A percentile compares a stretch with the other conserved stretches of the same genome.
phyloP scores from a whole-genome alignment of 2,797 vertebrate genomes.

The Pelochelys cantorii region DNA sequence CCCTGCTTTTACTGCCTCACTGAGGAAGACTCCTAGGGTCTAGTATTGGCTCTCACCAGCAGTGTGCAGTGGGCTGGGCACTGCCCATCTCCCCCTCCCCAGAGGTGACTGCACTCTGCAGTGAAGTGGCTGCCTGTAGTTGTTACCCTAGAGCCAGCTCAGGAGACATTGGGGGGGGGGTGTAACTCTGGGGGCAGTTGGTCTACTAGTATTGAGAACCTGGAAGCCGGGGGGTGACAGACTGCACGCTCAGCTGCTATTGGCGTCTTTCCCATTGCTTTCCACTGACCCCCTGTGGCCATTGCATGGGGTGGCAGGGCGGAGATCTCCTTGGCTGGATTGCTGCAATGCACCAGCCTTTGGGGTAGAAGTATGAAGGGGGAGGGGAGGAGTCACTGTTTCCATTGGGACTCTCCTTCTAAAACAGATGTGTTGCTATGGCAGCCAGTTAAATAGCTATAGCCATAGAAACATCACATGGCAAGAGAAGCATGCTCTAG shows the following conservation, averaged over 20 bases:
- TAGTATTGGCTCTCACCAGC: background rate
- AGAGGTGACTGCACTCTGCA: background rate
- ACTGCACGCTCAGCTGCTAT: background rate
- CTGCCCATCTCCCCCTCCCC: background rate
- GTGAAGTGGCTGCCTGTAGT: accelerated
- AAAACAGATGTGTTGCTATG: conserved; percentile 33
- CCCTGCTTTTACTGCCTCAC: background rate
- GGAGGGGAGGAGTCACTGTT: background rate
- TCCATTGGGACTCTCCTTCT: background rate
- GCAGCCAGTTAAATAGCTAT: background rate
- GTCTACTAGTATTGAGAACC: background rate
- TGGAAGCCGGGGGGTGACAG: background rate
- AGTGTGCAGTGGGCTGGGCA: background rate
- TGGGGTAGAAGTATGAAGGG: background rate
- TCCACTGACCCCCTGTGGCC: background rate
- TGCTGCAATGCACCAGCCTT: background rate
- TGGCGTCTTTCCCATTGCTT: background rate
- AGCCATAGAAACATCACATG: accelerated
- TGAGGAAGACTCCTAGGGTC: conserved; percentile 49
- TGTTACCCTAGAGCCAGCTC: background rate
- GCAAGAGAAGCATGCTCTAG: background rate
- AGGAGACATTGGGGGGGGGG: background rate
- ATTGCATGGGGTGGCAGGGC: background rate
- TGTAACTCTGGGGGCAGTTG: background rate
- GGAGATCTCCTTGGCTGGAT: background rate